A percentile compares a stretch with the other conserved stretches of the same genome.
These are phyloP conservation scores for Caretta caretta DNA, from an alignment of 2,113 vertebrate species.

Conservation along the genomic window DNA sequence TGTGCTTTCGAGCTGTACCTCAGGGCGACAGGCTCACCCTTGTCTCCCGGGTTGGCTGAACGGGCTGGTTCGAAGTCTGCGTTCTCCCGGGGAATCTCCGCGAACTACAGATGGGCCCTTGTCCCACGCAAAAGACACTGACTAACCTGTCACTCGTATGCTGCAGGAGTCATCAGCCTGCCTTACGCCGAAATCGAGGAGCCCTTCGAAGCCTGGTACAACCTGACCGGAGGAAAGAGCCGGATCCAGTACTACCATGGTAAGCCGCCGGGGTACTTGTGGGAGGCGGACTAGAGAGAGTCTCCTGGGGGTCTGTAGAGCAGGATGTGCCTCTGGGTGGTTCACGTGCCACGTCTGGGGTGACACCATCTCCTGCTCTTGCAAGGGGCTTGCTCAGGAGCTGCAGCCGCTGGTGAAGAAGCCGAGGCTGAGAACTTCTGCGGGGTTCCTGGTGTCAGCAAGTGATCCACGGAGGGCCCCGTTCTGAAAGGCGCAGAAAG, in stretches of 20 bases:
- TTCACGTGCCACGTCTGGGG: background rate
- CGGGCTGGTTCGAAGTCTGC: background rate
- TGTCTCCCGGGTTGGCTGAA: background rate
- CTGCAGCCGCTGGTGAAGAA: background rate
- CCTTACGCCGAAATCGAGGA: constrained; percentile 88
- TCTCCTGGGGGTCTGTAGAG: background rate
- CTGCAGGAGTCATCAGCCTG: constrained; percentile 81
- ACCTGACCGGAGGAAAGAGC: constrained; percentile 77
- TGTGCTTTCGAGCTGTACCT: too few relatives aligned
- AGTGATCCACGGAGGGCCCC: too few relatives aligned
- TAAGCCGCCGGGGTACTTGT: background rate
- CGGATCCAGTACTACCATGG: constrained; percentile 82
- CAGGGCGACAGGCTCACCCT: background rate
- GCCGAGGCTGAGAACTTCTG: background rate
- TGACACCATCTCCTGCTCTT: background rate
- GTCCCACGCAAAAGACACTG: too few relatives aligned
- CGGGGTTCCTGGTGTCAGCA: too few relatives aligned
- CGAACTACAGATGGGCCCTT: background rate
- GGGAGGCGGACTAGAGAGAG: background rate
- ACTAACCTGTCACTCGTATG: background rate
- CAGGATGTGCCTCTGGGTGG: background rate
- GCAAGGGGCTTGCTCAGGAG: background rate
- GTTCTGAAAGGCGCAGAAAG: too few relatives aligned
- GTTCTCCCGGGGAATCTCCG: background rate
- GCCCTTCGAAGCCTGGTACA: constrained; percentile 89